phyloP scores from a whole-genome alignment of 2,797 vertebrate species.

The Sphaeramia orbicularis region DNA sequence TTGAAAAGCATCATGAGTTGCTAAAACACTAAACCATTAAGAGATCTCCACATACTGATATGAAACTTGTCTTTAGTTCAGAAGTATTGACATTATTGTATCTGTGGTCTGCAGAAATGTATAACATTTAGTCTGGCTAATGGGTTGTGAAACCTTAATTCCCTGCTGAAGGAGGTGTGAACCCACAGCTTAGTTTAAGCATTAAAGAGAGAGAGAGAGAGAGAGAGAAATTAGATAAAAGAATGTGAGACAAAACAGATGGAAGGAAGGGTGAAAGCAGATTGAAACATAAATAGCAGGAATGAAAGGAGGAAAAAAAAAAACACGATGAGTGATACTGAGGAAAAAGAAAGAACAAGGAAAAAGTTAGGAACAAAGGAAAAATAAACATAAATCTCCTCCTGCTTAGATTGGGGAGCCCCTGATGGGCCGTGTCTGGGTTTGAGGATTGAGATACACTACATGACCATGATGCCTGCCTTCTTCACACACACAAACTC shows the following conservation, averaged over 20 bases:
- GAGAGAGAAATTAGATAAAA: conserved; percentile 7
- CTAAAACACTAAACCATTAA: too few relatives aligned
- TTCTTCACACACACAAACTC: conserved; percentile 17
- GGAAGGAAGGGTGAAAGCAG: background rate
- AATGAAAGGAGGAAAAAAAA: conserved; percentile 8
- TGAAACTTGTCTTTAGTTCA: too few relatives aligned
- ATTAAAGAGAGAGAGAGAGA: background rate
- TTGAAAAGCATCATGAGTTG: too few relatives aligned
- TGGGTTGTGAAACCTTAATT: conserved; percentile 1
- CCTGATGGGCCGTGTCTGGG: conserved; percentile 24
- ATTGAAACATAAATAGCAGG: background rate
- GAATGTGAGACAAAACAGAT: conserved; percentile 10
- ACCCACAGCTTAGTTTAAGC: conserved; percentile 24
- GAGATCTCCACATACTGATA: too few relatives aligned
- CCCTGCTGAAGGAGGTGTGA: conserved; percentile 19
- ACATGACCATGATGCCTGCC: conserved; percentile 24
- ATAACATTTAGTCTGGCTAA: too few relatives aligned
- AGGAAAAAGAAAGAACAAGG: background rate
- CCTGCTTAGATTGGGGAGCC: conserved; percentile 11
- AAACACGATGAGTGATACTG: background rate
- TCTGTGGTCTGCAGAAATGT: too few relatives aligned
- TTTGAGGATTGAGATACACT: conserved; percentile 42
- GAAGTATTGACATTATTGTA: too few relatives aligned
- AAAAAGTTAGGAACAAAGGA: conserved; percentile 5
- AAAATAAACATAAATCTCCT: conserved; percentile 38